These are phyloP conservation scores for Conistra vaccinii DNA, from an alignment of 2,888 invertebrate species.

Conservation along the genomic window DNA sequence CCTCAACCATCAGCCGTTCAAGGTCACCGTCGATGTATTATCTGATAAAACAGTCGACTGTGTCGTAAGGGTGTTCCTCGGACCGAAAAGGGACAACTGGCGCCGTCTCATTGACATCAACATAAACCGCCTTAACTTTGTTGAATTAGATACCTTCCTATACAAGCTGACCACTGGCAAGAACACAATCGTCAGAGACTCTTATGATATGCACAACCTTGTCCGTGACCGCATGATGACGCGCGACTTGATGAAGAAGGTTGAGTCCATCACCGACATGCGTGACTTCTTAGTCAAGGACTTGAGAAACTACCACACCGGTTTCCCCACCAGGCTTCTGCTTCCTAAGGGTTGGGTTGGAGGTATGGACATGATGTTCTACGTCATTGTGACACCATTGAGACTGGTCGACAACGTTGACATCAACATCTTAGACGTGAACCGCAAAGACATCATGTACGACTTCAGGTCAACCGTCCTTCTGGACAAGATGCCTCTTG, in stretches of 20 bases:
- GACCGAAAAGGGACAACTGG: slow-evolving; percentile 92
- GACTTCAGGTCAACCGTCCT: slow-evolving; percentile 84
- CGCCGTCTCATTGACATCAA: slow-evolving; percentile 91
- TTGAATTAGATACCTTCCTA: slow-evolving; percentile 92
- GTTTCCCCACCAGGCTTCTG: slow-evolving; percentile 93
- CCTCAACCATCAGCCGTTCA: slow-evolving; percentile 92
- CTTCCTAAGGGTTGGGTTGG: slow-evolving; percentile 93
- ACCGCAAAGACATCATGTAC: slow-evolving; percentile 83
- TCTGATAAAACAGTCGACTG: slow-evolving; percentile 91
- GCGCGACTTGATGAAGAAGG: slow-evolving; percentile 91
- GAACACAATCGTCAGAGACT: slow-evolving; percentile 92
- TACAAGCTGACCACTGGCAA: slow-evolving; percentile 91
- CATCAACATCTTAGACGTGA: slow-evolving; percentile 81
- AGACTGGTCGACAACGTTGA: slow-evolving; percentile 85
- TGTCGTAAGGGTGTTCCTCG: slow-evolving; percentile 92
- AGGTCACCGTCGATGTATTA: slow-evolving; percentile 89
- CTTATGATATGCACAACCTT: slow-evolving; percentile 92
- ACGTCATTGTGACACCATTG: slow-evolving; percentile 91
- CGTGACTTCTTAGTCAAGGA: slow-evolving; percentile 80
- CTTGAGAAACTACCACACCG: slow-evolving; percentile 89
- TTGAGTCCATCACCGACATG: slow-evolving; percentile 89
- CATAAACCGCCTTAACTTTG: slow-evolving; percentile 91
- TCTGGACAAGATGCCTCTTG: slow-evolving; percentile 92
- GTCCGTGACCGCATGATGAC: slow-evolving; percentile 92
- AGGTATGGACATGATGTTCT: slow-evolving; percentile 92